phyloP scores from a whole-genome alignment of 2,113 vertebrate species.

The Petrocephalus zakoni region DNA sequence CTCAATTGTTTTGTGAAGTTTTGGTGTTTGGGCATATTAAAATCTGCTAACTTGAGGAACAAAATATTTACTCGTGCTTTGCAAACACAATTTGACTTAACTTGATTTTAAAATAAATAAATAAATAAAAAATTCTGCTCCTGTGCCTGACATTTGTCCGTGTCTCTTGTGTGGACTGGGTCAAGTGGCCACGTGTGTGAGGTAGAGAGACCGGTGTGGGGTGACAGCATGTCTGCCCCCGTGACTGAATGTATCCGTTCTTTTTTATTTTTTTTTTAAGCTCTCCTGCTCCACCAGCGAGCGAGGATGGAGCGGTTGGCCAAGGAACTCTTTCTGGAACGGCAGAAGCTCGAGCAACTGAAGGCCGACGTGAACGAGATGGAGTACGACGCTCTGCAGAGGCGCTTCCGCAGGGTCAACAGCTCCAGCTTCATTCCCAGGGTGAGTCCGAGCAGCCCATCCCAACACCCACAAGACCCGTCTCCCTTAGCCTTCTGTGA shows the following conservation, averaged over 20 bases:
- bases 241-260: not conserved
- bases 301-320: slow-evolving; percentile 94
- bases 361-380: slow-evolving; percentile 92
- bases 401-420: slow-evolving; percentile 88
- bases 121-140: no score
- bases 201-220: not conserved
- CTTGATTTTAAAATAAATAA: no score
- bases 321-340: slow-evolving; percentile 85
- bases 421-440: slow-evolving; percentile 82
- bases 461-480: not conserved
- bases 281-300: slow-evolving; percentile 92
- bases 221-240: not conserved
- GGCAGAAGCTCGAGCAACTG: slow-evolving; percentile 83
- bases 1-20: not conserved
- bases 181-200: not conserved
- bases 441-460: slow-evolving; percentile 59
- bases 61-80: not conserved
- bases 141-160: not conserved
- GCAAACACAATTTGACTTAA: not conserved
- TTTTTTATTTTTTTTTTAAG: slow-evolving; percentile 31
- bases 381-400: slow-evolving; percentile 95
- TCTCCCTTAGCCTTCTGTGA: not conserved
- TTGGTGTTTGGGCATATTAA: not conserved
- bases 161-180: not conserved
- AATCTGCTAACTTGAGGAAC: not conserved